A percentile compares a stretch with the other conserved stretches of the same genome.
phyloP scores from a whole-genome alignment of 2,113 vertebrate species.

The Grammomys dolichurus region DNA sequence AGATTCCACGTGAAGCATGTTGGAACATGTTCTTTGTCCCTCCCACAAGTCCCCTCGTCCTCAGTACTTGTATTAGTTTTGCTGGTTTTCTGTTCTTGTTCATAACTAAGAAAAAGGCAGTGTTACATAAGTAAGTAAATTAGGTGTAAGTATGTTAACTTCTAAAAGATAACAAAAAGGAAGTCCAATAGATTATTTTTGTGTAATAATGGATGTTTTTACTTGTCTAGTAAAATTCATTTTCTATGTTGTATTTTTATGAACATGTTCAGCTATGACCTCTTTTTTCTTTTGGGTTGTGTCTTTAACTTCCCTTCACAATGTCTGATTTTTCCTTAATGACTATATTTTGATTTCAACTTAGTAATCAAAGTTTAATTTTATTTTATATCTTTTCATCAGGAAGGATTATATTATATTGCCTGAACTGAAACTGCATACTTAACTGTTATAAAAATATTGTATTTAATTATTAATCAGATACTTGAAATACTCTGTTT shows the following conservation, averaged over 20 bases:
- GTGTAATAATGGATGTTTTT: constrained; percentile 18
- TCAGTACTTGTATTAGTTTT: neutral
- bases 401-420: neutral
- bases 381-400: constrained; percentile 37
- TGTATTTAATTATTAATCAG: constrained; percentile 51
- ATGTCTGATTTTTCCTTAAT: neutral
- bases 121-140: constrained; percentile 12
- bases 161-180: constrained; percentile 26
- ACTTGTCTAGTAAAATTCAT: constrained; percentile 18
- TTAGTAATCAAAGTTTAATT: constrained; percentile 46
- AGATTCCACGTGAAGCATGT: neutral
- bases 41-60: neutral
- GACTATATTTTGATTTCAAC: constrained; percentile 31
- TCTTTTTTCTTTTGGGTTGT: neutral
- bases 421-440: neutral
- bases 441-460: constrained; percentile 17
- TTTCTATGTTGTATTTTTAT: neutral
- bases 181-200: constrained; percentile 1
- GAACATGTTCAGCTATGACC: neutral
- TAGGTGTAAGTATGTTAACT: neutral
- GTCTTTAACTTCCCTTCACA: neutral
- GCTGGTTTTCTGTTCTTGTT: constrained; percentile 20
- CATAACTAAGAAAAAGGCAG: neutral
- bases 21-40: neutral
- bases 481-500: constrained; percentile 44